phyloP scores from a whole-genome alignment of 2,113 vertebrate species.

The Eulacestoma nigropectus region DNA sequence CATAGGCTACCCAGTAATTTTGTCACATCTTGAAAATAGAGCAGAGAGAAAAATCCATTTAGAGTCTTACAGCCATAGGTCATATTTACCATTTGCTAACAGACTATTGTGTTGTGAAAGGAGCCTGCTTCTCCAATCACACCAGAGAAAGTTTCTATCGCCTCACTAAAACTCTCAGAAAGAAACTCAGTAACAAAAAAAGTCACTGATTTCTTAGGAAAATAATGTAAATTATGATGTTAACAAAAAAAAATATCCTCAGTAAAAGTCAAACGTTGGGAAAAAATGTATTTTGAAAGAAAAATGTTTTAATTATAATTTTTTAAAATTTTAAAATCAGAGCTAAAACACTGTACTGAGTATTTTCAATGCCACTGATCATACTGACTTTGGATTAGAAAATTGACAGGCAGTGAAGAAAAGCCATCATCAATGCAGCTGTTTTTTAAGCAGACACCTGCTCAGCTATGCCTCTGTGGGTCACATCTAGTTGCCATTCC shows the following conservation, averaged over 20 bases:
- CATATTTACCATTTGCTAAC: conserved; percentile 49
- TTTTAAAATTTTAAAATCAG: conserved; percentile 5
- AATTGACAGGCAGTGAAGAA: background rate
- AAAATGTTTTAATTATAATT: background rate
- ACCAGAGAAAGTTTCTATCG: conserved; percentile 3
- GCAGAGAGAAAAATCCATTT: conserved; percentile 53
- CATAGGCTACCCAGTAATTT: conserved; percentile 61
- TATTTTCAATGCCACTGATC: background rate
- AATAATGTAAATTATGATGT: conserved; percentile 8
- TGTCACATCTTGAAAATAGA: conserved; percentile 63
- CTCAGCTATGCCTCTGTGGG: background rate
- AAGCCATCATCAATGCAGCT: conserved; percentile 6
- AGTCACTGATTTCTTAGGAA: conserved; percentile 34
- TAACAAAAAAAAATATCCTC: conserved; percentile 10
- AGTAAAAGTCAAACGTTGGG: background rate
- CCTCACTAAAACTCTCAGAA: background rate
- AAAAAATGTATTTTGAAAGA: conserved; percentile 26
- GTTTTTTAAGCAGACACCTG: conserved; percentile 3
- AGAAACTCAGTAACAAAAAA: conserved; percentile 28
- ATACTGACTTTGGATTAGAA: background rate
- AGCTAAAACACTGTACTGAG: background rate
- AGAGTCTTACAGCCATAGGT: conserved; percentile 50
- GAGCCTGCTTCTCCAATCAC: conserved; percentile 35
- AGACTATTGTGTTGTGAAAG: conserved; percentile 20
- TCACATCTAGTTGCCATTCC: conserved; percentile 10